Evolutionary conservation across 2,888 invertebrate genomes (phyloP).

Genomic region (Macrophya annulata): DNA sequence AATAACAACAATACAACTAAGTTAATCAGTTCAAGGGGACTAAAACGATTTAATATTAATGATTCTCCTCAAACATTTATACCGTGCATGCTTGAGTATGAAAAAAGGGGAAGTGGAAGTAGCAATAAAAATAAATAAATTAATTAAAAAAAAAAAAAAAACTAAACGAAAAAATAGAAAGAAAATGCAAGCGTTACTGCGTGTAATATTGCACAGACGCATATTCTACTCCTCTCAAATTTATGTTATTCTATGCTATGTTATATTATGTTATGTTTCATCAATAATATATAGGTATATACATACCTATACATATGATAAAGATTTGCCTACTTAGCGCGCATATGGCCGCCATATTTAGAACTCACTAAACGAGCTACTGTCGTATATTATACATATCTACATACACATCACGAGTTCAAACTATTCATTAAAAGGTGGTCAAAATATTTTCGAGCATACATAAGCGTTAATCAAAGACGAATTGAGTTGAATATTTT

Average conservation of each 20-base stretch:
- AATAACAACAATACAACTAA: background rate
- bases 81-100: conserved; percentile 22
- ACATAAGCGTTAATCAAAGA: background rate
- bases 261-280: background rate
- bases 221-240: conserved; percentile 10
- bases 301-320: conserved; percentile 12
- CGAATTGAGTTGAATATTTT: background rate
- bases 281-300: background rate
- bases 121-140: too few relatives aligned
- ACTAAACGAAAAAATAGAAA: background rate
- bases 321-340: conserved; percentile 40
- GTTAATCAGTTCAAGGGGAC: background rate
- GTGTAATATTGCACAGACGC: conserved; percentile 14
- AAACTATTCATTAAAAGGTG: conserved; percentile 27
- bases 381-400: background rate
- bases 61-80: conserved; percentile 3
- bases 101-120: background rate
- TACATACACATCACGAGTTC: background rate
- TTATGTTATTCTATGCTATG: background rate
- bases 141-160: too few relatives aligned
- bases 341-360: conserved; percentile 53
- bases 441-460: background rate
- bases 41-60: background rate
- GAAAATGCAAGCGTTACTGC: background rate
- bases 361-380: conserved; percentile 35